Base-by-base conservation (phyloP, 2,113 vertebrate genomes). In the Dicerorhinus sumatrensis region DNA sequence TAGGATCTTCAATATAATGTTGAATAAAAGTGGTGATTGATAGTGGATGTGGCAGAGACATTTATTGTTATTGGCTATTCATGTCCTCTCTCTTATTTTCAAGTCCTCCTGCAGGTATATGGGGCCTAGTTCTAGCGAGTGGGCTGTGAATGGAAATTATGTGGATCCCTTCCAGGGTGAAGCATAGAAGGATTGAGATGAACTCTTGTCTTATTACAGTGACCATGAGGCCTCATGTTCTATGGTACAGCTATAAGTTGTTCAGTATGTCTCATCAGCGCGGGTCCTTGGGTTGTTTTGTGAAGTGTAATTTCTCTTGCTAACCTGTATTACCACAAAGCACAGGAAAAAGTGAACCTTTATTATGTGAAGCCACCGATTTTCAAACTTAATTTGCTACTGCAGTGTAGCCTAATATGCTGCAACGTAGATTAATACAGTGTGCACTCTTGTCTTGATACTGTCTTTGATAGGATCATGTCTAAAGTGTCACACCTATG, bases 361-460 rank as follows among this genome's bases (percentile, higher is more conserved):
- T 76, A 69, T 62, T 93, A 56, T 87, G 16, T 91, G 54, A 94
- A 90, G 21, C 54, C n/a, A 46, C 42, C 29, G 18, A 58, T 77
- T 91, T 94, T 83, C 76, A 88, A 89, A 73, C 54, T 65, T 46
- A 79, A 72, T 65, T 92, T 94, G 18, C 60, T 94, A 33, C 48
- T 81, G 29, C 25, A 86, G 17, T 62, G 63, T 81, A 82, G n/a
- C 39, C 31, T 67, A 29, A 62, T 33, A 56, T 10, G 23, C 20
- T 89, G 25, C 20, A 81, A 8, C 83, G 31, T 54, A 70, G 42
- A 60, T 48, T 94, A 27, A 83, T 77, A 60, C 1, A 46, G 10
- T n/a, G 17, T 46, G 16, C 20, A 12, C 67, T 93, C 48, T 93
- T 54, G 5, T 89, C 69, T 92, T 62, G 8, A 72, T 94, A 48